A percentile compares a stretch with the other conserved stretches of the same genome.
Evolutionary conservation across 2,113 vertebrate genomes (phyloP).

Genomic region (Gymnobelideus leadbeateri): DNA sequence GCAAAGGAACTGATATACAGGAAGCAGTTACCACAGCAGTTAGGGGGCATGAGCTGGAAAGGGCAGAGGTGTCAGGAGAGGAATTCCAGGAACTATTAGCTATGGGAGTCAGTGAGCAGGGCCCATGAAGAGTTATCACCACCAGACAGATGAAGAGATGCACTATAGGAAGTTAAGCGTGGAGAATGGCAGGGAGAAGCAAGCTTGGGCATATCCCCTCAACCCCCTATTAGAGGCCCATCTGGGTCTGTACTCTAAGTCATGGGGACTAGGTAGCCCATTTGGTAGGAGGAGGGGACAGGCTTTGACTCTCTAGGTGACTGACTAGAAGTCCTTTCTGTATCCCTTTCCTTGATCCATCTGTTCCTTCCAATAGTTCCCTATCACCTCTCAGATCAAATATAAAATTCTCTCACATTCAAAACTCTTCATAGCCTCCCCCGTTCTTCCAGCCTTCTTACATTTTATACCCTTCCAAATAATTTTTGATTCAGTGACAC

Average conservation of each 20-base stretch:
- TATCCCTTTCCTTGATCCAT: too few relatives aligned
- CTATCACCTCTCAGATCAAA: too few relatives aligned
- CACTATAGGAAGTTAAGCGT: too few relatives aligned
- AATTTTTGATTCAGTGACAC: neutral
- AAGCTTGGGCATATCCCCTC: neutral
- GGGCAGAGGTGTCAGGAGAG: neutral
- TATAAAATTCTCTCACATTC: too few relatives aligned
- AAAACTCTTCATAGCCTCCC: too few relatives aligned
- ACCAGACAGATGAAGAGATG: neutral
- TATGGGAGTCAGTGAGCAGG: neutral
- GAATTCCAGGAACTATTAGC: neutral
- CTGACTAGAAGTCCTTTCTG: neutral
- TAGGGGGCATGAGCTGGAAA: neutral
- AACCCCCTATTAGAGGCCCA: neutral
- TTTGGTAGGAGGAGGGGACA: neutral
- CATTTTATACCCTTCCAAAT: neutral
- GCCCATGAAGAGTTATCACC: neutral
- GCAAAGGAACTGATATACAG: neutral
- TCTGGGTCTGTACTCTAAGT: neutral
- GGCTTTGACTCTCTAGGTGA: neutral
- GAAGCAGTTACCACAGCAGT: neutral
- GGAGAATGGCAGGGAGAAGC: neutral
- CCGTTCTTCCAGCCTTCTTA: too few relatives aligned
- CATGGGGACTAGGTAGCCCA: neutral
- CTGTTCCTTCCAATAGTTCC: too few relatives aligned